Conservation (phyloP, 2,888 invertebrate genomes). For the Unio pictorum region DNA sequence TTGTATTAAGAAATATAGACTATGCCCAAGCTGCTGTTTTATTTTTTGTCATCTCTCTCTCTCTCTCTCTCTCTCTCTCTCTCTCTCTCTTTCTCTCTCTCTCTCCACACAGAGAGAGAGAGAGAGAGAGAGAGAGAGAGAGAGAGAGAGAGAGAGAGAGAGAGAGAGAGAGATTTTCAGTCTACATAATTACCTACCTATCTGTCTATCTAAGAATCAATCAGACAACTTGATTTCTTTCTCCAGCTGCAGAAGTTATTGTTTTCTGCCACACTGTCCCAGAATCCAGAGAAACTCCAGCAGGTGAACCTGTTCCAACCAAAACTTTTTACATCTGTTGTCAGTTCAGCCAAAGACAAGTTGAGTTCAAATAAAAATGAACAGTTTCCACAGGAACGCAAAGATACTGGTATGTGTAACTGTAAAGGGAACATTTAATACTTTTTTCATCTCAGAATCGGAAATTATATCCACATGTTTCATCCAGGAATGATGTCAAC, state of each 20-base stretch:
- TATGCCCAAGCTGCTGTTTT: background rate
- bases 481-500: too few relatives aligned
- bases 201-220: background rate
- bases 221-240: background rate
- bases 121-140: too few relatives aligned
- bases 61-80: too few relatives aligned
- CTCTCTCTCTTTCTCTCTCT: too few relatives aligned
- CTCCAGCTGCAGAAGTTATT: constrained; percentile 84
- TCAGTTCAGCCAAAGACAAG: constrained; percentile 15
- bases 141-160: too few relatives aligned
- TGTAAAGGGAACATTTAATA: too few relatives aligned
- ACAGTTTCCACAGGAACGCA: background rate
- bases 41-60: too few relatives aligned
- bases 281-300: constrained; percentile 95
- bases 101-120: too few relatives aligned
- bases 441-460: too few relatives aligned
- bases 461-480: too few relatives aligned
- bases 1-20: too few relatives aligned
- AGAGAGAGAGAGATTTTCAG: too few relatives aligned
- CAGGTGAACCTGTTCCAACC: constrained; percentile 92
- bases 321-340: constrained; percentile 81
- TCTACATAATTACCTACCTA: background rate
- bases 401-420: background rate
- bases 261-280: constrained; percentile 97
- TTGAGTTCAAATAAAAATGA: background rate